Evolutionary conservation across 1,140 invertebrate species (phyloP), one percentile per base, ranked within the genome.

Genomic region (Dendroctonus valens): DNA sequence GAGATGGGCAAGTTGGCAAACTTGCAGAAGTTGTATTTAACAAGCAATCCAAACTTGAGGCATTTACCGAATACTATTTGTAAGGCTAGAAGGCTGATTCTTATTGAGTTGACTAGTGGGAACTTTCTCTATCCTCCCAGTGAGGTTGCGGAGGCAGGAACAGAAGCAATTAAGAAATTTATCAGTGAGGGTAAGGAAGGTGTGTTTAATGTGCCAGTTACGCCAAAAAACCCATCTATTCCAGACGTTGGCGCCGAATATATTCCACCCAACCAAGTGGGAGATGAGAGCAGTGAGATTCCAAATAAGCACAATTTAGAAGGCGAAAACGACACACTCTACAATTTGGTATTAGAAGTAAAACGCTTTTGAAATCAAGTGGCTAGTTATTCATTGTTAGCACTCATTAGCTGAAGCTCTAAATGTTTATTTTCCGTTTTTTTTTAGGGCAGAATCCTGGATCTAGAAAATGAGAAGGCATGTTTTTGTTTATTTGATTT

Each of bases 121-220:
- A 82, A 84, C 9, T 84, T 90, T 75, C 76, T 73, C 7, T 88
- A 86, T 78, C 90, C 90, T 54, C 82, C 86, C 9, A 58, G 74
- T 68, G 83, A 86, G 62, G 79, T 91, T 65, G 72, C 82, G 48
- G 69, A 67, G 15, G 77, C 83, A 61, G 87, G 87, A 38, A 84
- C 85, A 41, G 80, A 81, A 75, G 81, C 83, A 59, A 86, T 92
- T 38, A 83, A 91, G 80, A 84, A 83, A 72, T 91, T 83, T 81
- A 79, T 92, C 64, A 83, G 81, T 75, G 60, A 77, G 53, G 77
- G 80, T 79, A 78, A 80, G 59, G 49, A 62, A 5, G 41, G 48
- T 26, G 37, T 63, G 12, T 59, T 49, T 52, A 5, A 15, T 14
- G n/a, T 52, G 9, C 5, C 26, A 52, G 37, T 46, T 11, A 46